A percentile compares a stretch with the other conserved stretches of the same genome.
These are phyloP conservation scores for Chrysolina oricalcia DNA, from an alignment of 2,888 invertebrate species.

Conservation along the genomic window DNA sequence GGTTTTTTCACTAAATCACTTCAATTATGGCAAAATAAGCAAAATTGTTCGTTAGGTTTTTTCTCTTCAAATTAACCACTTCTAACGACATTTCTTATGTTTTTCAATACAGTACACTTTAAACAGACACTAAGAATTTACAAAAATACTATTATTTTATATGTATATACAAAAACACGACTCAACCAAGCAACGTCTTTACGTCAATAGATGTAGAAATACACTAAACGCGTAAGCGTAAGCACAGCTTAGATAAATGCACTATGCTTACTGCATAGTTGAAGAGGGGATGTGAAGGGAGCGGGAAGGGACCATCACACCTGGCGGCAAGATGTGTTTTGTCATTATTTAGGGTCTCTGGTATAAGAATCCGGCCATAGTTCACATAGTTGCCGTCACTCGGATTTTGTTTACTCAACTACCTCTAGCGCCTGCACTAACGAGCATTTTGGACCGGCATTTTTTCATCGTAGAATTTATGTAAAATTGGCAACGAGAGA, in stretches of 20 bases:
- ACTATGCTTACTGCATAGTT: background rate
- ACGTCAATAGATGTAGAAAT: background rate
- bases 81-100: no score
- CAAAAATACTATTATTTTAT: background rate
- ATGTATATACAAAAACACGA: no score
- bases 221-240: no score
- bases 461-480: no score
- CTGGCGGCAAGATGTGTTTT: background rate
- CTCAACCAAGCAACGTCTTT: background rate
- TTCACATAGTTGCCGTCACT: slow-evolving; percentile 45
- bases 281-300: background rate
- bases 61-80: background rate
- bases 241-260: no score
- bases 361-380: slow-evolving; percentile 41
- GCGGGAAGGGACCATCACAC: background rate
- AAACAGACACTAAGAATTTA: background rate
- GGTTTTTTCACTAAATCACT: background rate
- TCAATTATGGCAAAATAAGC: background rate
- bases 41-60: background rate
- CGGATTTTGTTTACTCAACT: slow-evolving; percentile 45
- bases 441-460: no score
- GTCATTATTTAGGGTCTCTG: background rate
- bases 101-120: background rate
- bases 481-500: no score
- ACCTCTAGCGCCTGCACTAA: slow-evolving; percentile 43